A percentile compares a stretch with the other conserved stretches of the same genome.
These are phyloP conservation scores for Nemotelus pantherinus DNA, from an alignment of 2,888 invertebrate species.

Conservation along the genomic window DNA sequence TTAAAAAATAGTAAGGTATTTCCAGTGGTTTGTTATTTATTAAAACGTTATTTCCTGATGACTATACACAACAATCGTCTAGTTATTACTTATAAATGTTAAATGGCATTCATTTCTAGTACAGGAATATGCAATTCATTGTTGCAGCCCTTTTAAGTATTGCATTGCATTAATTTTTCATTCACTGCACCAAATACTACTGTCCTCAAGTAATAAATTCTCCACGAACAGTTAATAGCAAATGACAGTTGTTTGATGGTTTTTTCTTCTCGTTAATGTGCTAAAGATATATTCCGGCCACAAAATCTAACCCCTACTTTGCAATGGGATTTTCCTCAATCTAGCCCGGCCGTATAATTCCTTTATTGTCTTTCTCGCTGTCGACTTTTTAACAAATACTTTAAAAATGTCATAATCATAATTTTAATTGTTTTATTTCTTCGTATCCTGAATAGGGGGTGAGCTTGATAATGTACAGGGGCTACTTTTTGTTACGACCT, in stretches of 20 bases:
- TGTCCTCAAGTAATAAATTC: slow-evolving; percentile 39
- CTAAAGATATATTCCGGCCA: slow-evolving; percentile 17
- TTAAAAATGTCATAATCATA: slow-evolving; percentile 49
- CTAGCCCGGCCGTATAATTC: slow-evolving; percentile 3
- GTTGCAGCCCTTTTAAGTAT: too few species aligned
- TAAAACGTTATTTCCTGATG: too few species aligned
- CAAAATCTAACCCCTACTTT: slow-evolving; percentile 22
- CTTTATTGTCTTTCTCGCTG: slow-evolving; percentile 46
- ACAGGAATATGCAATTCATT: too few species aligned
- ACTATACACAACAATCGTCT: too few species aligned
- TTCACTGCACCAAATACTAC: slow-evolving; percentile 10
- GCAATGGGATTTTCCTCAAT: background rate
- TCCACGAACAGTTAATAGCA: slow-evolving; percentile 47
- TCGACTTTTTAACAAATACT: slow-evolving; percentile 42
- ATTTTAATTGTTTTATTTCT: slow-evolving; percentile 49
- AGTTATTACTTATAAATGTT: too few species aligned
- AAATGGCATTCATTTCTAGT: too few species aligned
- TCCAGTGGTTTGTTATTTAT: too few species aligned
- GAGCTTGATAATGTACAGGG: background rate
- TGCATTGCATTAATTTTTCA: background rate
- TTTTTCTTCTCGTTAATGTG: slow-evolving; percentile 18
- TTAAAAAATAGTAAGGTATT: background rate
- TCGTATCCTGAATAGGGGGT: slow-evolving; percentile 4
- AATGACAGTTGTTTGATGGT: slow-evolving; percentile 48
- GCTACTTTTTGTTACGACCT: background rate